These are phyloP conservation scores for Notodromas monacha DNA, from an alignment of 2,888 invertebrate species.

Conservation along the genomic window DNA sequence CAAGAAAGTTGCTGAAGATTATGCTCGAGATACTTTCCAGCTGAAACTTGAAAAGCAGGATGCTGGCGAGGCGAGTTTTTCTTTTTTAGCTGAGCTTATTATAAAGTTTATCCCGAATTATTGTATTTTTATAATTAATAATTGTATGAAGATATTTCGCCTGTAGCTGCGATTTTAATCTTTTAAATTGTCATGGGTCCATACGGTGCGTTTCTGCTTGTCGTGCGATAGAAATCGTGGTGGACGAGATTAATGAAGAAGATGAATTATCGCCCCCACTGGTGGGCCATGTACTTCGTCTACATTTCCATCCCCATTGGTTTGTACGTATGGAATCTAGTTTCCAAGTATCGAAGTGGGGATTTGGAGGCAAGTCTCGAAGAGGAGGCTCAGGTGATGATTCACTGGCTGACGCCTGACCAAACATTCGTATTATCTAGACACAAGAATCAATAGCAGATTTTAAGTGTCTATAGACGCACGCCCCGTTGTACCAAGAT, in stretches of 20 bases:
- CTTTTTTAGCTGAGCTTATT: constrained; percentile 2
- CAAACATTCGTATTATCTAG: too few relatives aligned
- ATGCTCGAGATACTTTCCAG: constrained; percentile 49
- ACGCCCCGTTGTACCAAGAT: too few relatives aligned
- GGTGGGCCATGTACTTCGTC: constrained; percentile 41
- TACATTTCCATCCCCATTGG: constrained; percentile 38
- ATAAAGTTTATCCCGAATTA: constrained; percentile 1
- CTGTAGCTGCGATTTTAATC: background rate
- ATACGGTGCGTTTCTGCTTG: constrained; percentile 7
- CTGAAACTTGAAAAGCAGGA: constrained; percentile 48
- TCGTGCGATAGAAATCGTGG: constrained; percentile 13
- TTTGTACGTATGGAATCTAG: too few relatives aligned
- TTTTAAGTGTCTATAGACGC: too few relatives aligned
- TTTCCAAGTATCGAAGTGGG: too few relatives aligned
- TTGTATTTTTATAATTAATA: constrained; percentile 2
- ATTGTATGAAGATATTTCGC: background rate
- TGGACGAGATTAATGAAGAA: constrained; percentile 14
- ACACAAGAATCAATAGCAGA: too few relatives aligned
- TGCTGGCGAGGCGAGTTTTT: constrained; percentile 34
- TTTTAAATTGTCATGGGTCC: too few relatives aligned
- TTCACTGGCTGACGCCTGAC: too few relatives aligned
- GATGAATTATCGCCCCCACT: constrained; percentile 41
- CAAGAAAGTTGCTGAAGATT: constrained; percentile 33
- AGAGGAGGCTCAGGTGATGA: too few relatives aligned
- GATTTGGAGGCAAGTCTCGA: too few relatives aligned